Base-by-base conservation (phyloP, 2,888 invertebrate species). In the Megaustenia siamemsis region DNA sequence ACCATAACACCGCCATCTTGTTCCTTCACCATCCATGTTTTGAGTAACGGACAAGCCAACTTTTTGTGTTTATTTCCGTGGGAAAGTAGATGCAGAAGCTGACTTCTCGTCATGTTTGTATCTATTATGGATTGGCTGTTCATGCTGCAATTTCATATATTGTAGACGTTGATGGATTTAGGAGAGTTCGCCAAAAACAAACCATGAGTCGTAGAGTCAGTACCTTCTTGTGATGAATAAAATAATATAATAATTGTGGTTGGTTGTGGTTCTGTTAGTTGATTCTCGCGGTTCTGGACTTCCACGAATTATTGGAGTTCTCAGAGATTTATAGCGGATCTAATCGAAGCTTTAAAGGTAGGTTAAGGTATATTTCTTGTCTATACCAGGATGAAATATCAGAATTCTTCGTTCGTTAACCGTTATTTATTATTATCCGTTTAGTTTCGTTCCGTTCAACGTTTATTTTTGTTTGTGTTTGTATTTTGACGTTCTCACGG, bases 1-100 rank as follows among this genome's bases (percentile, higher is more conserved):
- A 76, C 63, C 66, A 49, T 49, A 68, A 76, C 77, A 77, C 83
- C 71, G 73, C 81, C 85, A 85, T 85, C 68, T 85, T 85, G 80
- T 76, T 32, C 49, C 38, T 40, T 73, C 49, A n/a, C 63, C 45
- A 63, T 32, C 38, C 40, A 69, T 45, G 28, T 21, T 84, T 77
- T 24, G 45, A 43, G 35, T 2, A n/a, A 40, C 18, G 18, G 21
- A 40, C 0, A 4, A 1, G 2, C 43, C 45, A 1, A 49, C 28
- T 32, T 0, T 32, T 3, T 32, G 18, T 49, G 32, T 49, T 32
- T n/a, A 49, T 4, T 10, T 71, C 6, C 0, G 0, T n/a, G 6
- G 28, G 18, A 49, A 5, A 49, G 49, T 73, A 73, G 32, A 73
- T 73, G 73, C 49, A 73, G 45, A 49, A 12, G 15, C n/a, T 73